Conservation (phyloP, 64 coral and sea anemone species). For the Montipora efflorescens region DNA sequence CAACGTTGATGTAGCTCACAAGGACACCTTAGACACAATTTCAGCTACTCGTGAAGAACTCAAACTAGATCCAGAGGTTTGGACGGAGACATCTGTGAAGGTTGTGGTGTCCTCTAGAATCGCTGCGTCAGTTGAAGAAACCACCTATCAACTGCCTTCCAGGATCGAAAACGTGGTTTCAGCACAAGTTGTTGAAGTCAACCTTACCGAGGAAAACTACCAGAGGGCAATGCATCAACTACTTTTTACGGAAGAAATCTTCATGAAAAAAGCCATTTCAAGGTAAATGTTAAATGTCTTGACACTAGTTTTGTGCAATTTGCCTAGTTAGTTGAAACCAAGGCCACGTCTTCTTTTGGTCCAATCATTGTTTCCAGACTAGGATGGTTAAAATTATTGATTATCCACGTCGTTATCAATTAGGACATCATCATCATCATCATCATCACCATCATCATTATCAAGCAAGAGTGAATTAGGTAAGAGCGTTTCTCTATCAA, state of each 20-base stretch:
- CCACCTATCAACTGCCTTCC: background rate
- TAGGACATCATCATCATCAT: too few species aligned
- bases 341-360: background rate
- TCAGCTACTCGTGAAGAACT: background rate
- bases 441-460: too few species aligned
- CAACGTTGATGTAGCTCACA: constrained; percentile 65
- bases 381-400: too few species aligned
- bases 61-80: background rate
- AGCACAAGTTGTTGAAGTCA: constrained; percentile 12
- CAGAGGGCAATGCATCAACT: constrained; percentile 79
- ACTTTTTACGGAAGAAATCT: constrained; percentile 81
- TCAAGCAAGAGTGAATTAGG: too few species aligned
- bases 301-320: background rate
- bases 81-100: background rate
- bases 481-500: too few species aligned
- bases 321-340: background rate
- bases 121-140: background rate
- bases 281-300: constrained; percentile 13
- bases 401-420: too few species aligned
- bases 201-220: constrained; percentile 50
- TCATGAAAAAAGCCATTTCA: constrained; percentile 70
- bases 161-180: constrained; percentile 47
- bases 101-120: background rate
- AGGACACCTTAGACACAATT: constrained; percentile 11
- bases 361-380: background rate